Base-by-base conservation (phyloP, 2,113 vertebrate species). In the Pachyramphus minor region DNA sequence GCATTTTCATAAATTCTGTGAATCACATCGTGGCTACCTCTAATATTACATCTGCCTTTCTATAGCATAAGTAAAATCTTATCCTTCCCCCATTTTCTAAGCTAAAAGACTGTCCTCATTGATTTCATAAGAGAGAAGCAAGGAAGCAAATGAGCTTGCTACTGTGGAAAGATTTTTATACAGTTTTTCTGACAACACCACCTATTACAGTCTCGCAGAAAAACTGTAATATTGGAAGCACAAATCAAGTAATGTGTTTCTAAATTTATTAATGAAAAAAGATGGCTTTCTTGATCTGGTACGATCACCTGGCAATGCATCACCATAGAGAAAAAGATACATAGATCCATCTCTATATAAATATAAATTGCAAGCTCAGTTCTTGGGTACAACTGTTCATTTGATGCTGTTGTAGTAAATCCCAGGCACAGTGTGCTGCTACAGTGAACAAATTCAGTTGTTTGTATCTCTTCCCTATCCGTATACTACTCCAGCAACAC, bases 1-100 rank as follows among this genome's bases (percentile, higher is more conserved):
- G 5, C 8, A 77, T 89, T 97, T 97, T 87, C 73, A 93, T 89
- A 96, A 96, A 91, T 92, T 93, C 83, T 87, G 19, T 93, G 91
- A 94, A 96, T 94, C 89, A 14, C 52, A 64, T 14, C 0, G 1
- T 37, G 19, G 21, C 11, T 80, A 33, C 47, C 12, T 76, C 39
- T 77, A 63, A 49, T 56, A 63, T 53, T 78, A 15, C 28, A 41
- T 55, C 55, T 50, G 44, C 31, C 30, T 87, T 90, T 82, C 52
- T 50, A 37, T 39, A 76, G 56, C 39, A 47, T 14, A 59, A 63
- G n/a, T 62, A 63, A 52, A 63, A 35, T 45, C 28, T 68, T 69
- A 56, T 17, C 12, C 15, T 67, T 55, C 12, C 4, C 3, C 20
- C 8, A 31, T 62, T 89, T 89, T 56, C 42, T 90, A 37, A 74